Evolutionary conservation across 2,888 invertebrate species (phyloP).

Genomic region (Drosophila multiciliata): DNA sequence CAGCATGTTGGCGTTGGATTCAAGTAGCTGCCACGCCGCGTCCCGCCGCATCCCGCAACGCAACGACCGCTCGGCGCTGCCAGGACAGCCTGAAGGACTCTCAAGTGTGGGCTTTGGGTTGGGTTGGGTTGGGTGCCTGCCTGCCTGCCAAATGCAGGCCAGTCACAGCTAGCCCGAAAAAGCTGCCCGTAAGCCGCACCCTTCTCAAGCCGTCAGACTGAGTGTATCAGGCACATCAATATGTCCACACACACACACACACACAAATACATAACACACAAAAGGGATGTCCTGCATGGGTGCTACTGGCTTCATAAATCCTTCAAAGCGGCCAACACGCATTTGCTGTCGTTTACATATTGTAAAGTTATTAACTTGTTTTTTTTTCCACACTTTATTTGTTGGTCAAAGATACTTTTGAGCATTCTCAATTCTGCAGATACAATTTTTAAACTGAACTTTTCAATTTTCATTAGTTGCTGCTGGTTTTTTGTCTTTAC

Average conservation of each 20-base stretch:
- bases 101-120: constrained; percentile 19
- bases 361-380: constrained; percentile 52
- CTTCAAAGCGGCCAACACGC: constrained; percentile 49
- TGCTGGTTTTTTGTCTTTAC: constrained; percentile 42
- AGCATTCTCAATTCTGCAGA: neutral
- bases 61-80: neutral
- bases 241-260: constrained; percentile 65
- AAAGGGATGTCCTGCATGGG: constrained; percentile 33
- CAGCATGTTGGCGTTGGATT: constrained; percentile 58
- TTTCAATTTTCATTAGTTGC: constrained; percentile 39
- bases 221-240: constrained; percentile 62
- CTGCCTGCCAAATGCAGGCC: constrained; percentile 52
- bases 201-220: constrained; percentile 39
- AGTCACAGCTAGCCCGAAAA: constrained; percentile 24
- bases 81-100: constrained; percentile 31
- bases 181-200: constrained; percentile 17
- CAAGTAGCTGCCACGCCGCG: constrained; percentile 19
- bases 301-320: constrained; percentile 63
- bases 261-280: constrained; percentile 5
- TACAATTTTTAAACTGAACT: neutral
- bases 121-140: constrained; percentile 9
- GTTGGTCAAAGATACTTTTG: neutral
- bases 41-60: neutral
- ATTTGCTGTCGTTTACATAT: constrained; percentile 48
- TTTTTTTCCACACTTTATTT: constrained; percentile 1